Base-by-base conservation (phyloP, 1,140 invertebrate species). In the Cherax destructor region DNA sequence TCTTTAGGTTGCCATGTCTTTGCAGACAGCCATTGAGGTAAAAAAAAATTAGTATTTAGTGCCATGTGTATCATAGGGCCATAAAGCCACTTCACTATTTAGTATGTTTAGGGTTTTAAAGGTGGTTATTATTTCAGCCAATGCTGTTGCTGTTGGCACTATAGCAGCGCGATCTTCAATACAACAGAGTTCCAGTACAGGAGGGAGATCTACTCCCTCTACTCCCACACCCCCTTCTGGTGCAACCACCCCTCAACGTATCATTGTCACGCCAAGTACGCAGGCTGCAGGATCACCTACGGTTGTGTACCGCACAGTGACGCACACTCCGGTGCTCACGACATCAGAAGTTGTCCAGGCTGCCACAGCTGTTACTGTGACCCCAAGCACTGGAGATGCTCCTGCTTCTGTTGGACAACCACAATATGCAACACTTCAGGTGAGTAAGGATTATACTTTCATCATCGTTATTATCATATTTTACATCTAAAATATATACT, bases 271-370 rank as follows among this genome's bases (percentile, higher is more conserved):
- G 16, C 91, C 91, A 11, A 88, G 50, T 49, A 87, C 56, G 24
- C 92, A 92, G 47, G 76, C 85, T 16, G 80, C 92, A 76, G 83
- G 92, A 16, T 88, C 93, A 24, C 83, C 93, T 87, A 93, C 92
- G 13, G 83, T 93, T 49, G 93, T 83, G 87, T 93, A 76, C 89
- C 91, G 78, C 76, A 93, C 91, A 87, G 91, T 81, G 16, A 79
- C 85, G 13, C 79, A 85, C 41, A 89, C 88, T 49, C 69, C 93
- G 79, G 80, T 84, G 65, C 85, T 94, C 94, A 88, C 93, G 94
- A 79, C 94, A 94, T 79, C 94, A 93, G 88, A 94, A 94, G 86
- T 93, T 94, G 91, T 94, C 90, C 93, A 95, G 86, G 94, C 95
- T 24, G 59, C 81, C 24, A 95, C 95, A 93, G 94, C 95, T n/a